A percentile compares a stretch with the other conserved stretches of the same genome.
phyloP scores from a whole-genome alignment of 92 coral and sea anemone genomes.

The Hydrozoanthus gracilis region DNA sequence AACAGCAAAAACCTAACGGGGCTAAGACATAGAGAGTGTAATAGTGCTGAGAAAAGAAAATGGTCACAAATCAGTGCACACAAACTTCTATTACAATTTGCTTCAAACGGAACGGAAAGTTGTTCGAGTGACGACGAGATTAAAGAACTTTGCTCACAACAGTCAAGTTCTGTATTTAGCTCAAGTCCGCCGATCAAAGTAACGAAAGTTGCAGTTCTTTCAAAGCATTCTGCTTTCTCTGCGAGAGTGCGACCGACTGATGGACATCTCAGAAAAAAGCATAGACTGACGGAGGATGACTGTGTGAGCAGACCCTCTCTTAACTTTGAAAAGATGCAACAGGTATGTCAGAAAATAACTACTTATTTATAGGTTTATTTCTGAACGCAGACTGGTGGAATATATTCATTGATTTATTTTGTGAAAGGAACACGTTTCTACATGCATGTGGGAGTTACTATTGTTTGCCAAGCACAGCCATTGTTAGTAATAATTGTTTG shows the following conservation, averaged over 20 bases:
- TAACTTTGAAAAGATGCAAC: conserved; percentile 99
- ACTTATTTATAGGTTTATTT: background rate
- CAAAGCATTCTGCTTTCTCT: conserved; percentile 89
- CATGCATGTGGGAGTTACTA: conserved; percentile 34
- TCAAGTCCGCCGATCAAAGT: conserved; percentile 93
- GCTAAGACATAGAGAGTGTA: conserved; percentile 41
- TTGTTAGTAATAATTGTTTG: background rate
- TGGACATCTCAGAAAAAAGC: conserved; percentile 91
- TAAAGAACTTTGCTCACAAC: conserved; percentile 87
- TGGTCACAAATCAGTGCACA: conserved; percentile 92
- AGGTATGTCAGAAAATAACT: conserved; percentile 60
- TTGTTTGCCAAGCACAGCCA: conserved; percentile 29
- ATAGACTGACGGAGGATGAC: conserved; percentile 83
- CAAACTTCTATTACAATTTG: conserved; percentile 71
- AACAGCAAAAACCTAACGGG: conserved; percentile 30
- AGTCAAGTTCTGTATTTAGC: conserved; percentile 60
- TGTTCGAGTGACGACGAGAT: conserved; percentile 99
- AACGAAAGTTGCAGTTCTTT: conserved; percentile 75
- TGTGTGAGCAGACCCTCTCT: conserved; percentile 78
- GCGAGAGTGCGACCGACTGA: conserved; percentile 84
- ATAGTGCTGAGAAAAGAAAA: conserved; percentile 93
- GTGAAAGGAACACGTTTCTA: conserved; percentile 46
- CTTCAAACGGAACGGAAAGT: conserved; percentile 87
- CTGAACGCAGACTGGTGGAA: background rate
- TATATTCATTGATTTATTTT: background rate